Percentiles rank a stretch among this genome's conserved stretches.
These are phyloP conservation scores for Ophthalmolycus amberensis DNA, from an alignment of 2,113 vertebrate genomes.

Conservation along the genomic window DNA sequence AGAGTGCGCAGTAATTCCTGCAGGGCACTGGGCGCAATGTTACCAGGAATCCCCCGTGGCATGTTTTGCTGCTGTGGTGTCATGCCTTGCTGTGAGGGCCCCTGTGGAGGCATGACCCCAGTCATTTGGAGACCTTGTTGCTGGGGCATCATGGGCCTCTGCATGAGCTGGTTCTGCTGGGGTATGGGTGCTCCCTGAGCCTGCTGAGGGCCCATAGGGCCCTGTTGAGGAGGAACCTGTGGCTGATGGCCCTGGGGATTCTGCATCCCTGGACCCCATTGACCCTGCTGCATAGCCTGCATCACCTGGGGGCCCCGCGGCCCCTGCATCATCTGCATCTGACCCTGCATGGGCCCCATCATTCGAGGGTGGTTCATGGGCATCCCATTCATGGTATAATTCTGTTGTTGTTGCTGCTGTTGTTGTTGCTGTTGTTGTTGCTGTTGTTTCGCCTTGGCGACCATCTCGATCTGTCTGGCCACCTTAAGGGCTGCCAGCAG, in stretches of 20 bases:
- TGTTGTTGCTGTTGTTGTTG: conserved; percentile 79
- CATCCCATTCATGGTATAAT: conserved; percentile 88
- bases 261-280: conserved; percentile 86
- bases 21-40: conserved; percentile 92
- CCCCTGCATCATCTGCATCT: conserved; percentile 89
- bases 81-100: conserved; percentile 86
- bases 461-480: conserved; percentile 93
- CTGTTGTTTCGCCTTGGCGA: conserved; percentile 85
- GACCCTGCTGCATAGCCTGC: conserved; percentile 86
- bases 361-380: conserved; percentile 89
- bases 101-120: conserved; percentile 74
- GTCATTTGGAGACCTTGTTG: conserved; percentile 75
- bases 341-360: conserved; percentile 87
- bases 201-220: conserved; percentile 76
- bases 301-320: conserved; percentile 90
- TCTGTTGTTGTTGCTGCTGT: conserved; percentile 74
- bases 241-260: conserved; percentile 77
- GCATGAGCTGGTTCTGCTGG: conserved; percentile 83
- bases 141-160: conserved; percentile 88
- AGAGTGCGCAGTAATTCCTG: conserved; percentile 95
- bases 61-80: conserved; percentile 85
- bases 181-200: conserved; percentile 68
- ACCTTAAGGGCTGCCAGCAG: conserved; percentile 90
- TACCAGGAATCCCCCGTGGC: conserved; percentile 82
- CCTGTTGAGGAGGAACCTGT: conserved; percentile 84